These are phyloP conservation scores for Orchesella flavescens DNA, from an alignment of 2,888 invertebrate genomes.

Conservation along the genomic window DNA sequence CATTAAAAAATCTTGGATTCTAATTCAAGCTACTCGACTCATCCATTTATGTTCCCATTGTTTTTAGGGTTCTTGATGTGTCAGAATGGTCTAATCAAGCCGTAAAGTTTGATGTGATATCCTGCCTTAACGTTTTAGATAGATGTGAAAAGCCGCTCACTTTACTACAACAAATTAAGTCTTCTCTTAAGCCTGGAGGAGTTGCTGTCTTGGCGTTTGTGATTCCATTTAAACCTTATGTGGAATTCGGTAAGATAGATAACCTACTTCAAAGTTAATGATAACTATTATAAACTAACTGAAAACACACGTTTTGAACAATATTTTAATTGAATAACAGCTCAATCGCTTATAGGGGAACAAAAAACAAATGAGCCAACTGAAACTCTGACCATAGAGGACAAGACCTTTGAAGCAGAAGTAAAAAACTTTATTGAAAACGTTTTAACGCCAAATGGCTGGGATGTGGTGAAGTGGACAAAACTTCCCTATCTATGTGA, in stretches of 20 bases:
- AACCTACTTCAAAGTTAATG: constrained; percentile 14
- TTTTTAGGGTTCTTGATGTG: constrained; percentile 66
- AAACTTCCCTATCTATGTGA: constrained; percentile 97
- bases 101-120: constrained; percentile 82
- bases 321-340: too few species aligned
- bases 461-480: constrained; percentile 87
- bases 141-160: constrained; percentile 89
- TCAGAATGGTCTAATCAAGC: constrained; percentile 63
- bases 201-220: constrained; percentile 90
- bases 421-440: constrained; percentile 81
- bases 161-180: constrained; percentile 84
- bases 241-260: constrained; percentile 82
- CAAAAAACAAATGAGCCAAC: constrained; percentile 81
- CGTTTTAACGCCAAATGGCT: constrained; percentile 81
- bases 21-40: too few species aligned
- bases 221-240: constrained; percentile 94
- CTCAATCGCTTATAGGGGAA: background rate
- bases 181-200: constrained; percentile 83
- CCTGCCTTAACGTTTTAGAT: constrained; percentile 94
- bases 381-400: constrained; percentile 81
- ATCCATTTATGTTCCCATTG: too few species aligned
- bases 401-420: constrained; percentile 85
- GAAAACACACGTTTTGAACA: too few species aligned
- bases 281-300: background rate
- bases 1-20: background rate